Evolutionary conservation across 1,140 invertebrate genomes (phyloP).

Genomic region (Schmidtea mediterranea): DNA sequence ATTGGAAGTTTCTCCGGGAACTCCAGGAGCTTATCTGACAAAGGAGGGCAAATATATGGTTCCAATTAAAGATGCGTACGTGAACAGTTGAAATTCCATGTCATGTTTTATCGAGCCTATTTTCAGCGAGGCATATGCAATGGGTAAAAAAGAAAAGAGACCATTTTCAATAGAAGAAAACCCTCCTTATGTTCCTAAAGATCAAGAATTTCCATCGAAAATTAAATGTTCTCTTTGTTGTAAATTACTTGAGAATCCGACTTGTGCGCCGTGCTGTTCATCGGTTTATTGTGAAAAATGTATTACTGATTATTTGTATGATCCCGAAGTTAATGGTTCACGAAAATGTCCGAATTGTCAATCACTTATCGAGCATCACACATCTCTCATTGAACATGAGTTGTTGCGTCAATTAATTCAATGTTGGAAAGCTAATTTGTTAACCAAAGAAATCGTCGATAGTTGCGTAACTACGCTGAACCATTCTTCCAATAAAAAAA

Average conservation of each 20-base stretch:
- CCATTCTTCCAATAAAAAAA: neutral
- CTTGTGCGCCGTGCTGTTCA: neutral
- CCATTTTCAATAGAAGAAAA: constrained; percentile 5
- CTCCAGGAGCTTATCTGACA: constrained; percentile 1
- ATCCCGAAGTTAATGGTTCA: neutral
- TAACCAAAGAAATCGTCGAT: neutral
- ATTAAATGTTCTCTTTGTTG: constrained; percentile 2
- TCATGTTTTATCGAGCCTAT: neutral
- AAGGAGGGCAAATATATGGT: constrained; percentile 3
- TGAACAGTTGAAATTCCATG: neutral
- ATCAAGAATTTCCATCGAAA: neutral
- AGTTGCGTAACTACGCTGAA: neutral
- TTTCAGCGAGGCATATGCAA: constrained; percentile 2
- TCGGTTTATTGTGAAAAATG: constrained; percentile 1
- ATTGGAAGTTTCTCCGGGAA: neutral
- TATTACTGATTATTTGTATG: neutral
- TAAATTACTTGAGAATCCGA: neutral
- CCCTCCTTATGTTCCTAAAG: constrained; percentile 4
- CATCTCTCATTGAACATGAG: neutral
- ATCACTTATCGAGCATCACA: neutral
- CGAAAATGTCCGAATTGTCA: neutral
- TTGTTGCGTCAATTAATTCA: neutral
- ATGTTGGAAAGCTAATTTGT: neutral
- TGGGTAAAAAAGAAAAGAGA: constrained; percentile 3
- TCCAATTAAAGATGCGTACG: constrained; percentile 5